These are phyloP conservation scores for Scaptomyza reducta DNA, from an alignment of 2,888 invertebrate genomes.

Conservation along the genomic window DNA sequence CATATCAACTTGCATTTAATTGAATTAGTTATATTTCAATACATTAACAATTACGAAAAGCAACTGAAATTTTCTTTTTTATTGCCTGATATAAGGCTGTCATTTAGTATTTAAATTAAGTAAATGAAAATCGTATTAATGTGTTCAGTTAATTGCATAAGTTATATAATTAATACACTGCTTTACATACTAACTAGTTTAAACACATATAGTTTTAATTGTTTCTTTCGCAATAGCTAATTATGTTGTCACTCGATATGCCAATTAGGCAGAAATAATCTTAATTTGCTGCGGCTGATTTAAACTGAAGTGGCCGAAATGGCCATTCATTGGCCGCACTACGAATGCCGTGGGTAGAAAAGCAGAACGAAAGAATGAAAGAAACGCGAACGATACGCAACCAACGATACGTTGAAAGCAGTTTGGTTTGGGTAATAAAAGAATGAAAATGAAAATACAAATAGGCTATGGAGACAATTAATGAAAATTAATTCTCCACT, in stretches of 20 bases:
- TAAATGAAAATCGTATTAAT: no score
- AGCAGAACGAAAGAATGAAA: background rate
- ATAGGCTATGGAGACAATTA: constrained; percentile 10
- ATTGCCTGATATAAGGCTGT: no score
- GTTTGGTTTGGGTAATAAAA: constrained; percentile 7
- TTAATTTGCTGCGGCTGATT: constrained; percentile 12
- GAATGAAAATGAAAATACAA: constrained; percentile 8
- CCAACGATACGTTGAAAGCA: no score
- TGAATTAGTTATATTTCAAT: background rate
- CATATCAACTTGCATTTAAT: constrained; percentile 1
- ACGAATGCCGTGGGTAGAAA: background rate
- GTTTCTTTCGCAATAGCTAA: background rate
- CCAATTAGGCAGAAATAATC: constrained; percentile 32
- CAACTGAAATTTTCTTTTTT: background rate
- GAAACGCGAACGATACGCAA: background rate
- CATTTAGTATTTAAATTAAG: no score
- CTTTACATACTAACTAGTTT: no score
- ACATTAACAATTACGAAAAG: background rate
- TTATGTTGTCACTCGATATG: constrained; percentile 34
- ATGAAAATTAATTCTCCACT: constrained; percentile 13
- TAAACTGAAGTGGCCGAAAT: background rate
- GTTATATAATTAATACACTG: no score
- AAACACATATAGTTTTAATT: no score
- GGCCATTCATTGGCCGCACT: constrained; percentile 2
- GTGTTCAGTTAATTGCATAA: no score